Base-by-base conservation (phyloP, 2,888 invertebrate species). In the Drosophila nr. medialis region DNA sequence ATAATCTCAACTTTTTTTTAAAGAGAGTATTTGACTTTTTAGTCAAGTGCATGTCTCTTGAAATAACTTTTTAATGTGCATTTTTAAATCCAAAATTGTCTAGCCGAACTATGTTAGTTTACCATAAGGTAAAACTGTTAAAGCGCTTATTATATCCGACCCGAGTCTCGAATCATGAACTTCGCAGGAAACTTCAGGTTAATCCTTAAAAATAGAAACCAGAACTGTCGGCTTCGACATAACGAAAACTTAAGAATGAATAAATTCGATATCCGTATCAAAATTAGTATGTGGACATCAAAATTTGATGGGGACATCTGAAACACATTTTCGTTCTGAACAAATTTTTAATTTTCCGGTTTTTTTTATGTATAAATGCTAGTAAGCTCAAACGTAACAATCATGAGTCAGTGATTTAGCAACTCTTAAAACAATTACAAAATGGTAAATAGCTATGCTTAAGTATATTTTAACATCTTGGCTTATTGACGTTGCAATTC, bases 401-500 rank as follows among this genome's bases (percentile, higher is more conserved):
- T 30, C 10, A 30, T 30, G 2, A 30, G 30, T 10, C 10, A 0
- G 30, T 30, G 30, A 30, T 30, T 30, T 30, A 0, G 30, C 1
- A 51, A 45, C 11, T 18, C 11, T 34, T 40, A 27, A 21, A 49
- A 38, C 38, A 83, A 83, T 83, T 78, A 83, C 40, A 36, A 29
- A 40, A 30, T 64, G 65, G 70, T 32, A 64, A 79, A 67, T 64
- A 56, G 48, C 29, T 38, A 64, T 60, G 56, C 53, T 67, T 60
- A 48, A 42, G 45, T 68, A 63, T 58, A 64, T 68, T 60, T 69
- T 56, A 40, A 53, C 40, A 64, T 64, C 64, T 54, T 54, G 48
- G 36, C 34, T 68, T 59, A 30, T 64, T 74, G 66, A 64, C 67
- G 55, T 65, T 75, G 86, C 63, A 72, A 64, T 62, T 58, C 30